Conservation (phyloP, 2,888 invertebrate genomes). For the Unio pictorum region DNA sequence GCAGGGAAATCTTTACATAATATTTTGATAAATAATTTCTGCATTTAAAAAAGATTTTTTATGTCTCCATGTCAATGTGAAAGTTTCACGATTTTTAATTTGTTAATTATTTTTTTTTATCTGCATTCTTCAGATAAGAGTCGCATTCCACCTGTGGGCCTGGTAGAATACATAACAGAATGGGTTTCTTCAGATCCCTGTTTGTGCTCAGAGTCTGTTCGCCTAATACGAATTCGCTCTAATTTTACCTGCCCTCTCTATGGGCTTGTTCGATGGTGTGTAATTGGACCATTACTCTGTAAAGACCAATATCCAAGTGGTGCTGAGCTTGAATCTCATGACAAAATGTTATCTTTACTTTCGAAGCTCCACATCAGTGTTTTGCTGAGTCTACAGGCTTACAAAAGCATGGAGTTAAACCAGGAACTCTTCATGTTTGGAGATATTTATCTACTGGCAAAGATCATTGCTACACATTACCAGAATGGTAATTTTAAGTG, state of each 20-base stretch:
- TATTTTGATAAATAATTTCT: too few relatives aligned
- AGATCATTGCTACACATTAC: constrained; percentile 30
- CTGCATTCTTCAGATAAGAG: constrained; percentile 40
- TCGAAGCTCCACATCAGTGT: constrained; percentile 58
- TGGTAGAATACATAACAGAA: constrained; percentile 57
- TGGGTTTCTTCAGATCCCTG: constrained; percentile 62
- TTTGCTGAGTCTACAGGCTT: constrained; percentile 51
- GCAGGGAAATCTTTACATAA: too few relatives aligned
- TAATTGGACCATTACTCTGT: constrained; percentile 51
- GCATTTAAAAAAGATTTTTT: too few relatives aligned
- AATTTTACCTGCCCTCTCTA: constrained; percentile 59
- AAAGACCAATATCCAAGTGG: background rate
- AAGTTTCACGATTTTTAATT: too few relatives aligned
- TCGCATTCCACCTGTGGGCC: constrained; percentile 45
- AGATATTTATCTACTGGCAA: constrained; percentile 41
- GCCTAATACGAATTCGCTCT: constrained; percentile 53
- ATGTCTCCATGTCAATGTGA: too few relatives aligned
- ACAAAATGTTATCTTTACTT: constrained; percentile 39
- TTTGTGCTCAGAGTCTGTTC: constrained; percentile 61
- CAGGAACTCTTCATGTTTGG: constrained; percentile 47
- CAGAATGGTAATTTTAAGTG: constrained; percentile 17
- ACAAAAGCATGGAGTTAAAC: constrained; percentile 48
- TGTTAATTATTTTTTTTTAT: too few relatives aligned
- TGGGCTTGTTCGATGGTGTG: constrained; percentile 64
- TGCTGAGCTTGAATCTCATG: constrained; percentile 3